Evolutionary conservation across 2,797 vertebrate genomes (phyloP), one percentile per base, ranked within the genome.

Genomic region (Cyprinella venusta): DNA sequence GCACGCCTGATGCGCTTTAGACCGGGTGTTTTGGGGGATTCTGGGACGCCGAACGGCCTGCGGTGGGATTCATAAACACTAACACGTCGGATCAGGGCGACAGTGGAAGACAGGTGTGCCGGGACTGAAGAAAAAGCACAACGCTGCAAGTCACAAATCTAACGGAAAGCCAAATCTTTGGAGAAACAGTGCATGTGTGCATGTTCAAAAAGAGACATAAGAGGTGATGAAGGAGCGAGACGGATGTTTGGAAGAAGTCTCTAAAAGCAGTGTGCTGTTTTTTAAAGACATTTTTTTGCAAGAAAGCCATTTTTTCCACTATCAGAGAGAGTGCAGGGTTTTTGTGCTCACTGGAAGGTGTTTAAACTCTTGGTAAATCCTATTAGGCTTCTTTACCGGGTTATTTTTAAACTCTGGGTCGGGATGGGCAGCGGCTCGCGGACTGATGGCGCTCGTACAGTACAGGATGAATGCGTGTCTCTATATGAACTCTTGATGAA

Each of bases 351-450:
- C 40, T 16, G 45, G 50, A 64, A 87, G 72, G 79, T 82, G 76
- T 84, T 86, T 76, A 50, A 70, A 84, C 79, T 42, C 68, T 54
- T 30, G 19, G 36, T 74, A 48, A 81, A 82, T 89, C 77, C 80
- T 83, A 79, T 89, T 86, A 86, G 26, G 61, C 50, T 76, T 87
- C 42, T 26, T 86, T 74, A 77, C 80, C 36, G 64, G 86, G 50
- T 85, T 70, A 86, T 89, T 88, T 85, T 87, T 86, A 80, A 76
- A 80, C 80, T 50, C 69, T 6, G 18, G 9, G 8, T 83, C n/a
- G 70, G 13, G 79, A 42, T 64, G 36, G 16, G 69, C 24, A 2
- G 67, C 48, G 48, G 45, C 30, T 16, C 2, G 24, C 15, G 16
- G 21, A n/a, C 30, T 12, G 19, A 36, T 21, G 30, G 10, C 12